A percentile compares a stretch with the other conserved stretches of the same genome.
Conservation (phyloP, 1,140 invertebrate species). For the Panulirus ornatus region DNA sequence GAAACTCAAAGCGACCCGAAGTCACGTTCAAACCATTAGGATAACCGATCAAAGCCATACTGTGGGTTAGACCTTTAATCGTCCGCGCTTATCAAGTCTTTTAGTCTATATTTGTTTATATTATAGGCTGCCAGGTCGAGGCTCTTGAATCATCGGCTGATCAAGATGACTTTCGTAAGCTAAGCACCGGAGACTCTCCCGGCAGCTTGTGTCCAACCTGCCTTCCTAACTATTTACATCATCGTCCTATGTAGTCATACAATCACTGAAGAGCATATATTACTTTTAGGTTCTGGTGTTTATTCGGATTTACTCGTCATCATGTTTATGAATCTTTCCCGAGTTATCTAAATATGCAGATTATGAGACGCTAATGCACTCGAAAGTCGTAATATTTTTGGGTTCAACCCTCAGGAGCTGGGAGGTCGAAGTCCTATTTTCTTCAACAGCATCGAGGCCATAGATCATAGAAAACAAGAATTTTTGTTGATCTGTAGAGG, state of each 20-base stretch:
- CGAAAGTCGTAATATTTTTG: too few relatives aligned
- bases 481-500: too few relatives aligned
- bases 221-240: too few relatives aligned
- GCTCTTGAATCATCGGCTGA: constrained; percentile 58
- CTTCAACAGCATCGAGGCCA: too few relatives aligned
- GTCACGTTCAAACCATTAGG: constrained; percentile 64
- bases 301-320: constrained; percentile 33
- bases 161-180: constrained; percentile 51
- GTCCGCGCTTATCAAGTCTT: constrained; percentile 14
- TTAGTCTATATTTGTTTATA: constrained; percentile 68
- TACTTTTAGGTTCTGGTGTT: constrained; percentile 3
- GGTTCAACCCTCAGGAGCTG: too few relatives aligned
- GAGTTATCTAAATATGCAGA: constrained; percentile 21
- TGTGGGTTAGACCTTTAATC: constrained; percentile 57
- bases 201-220: too few relatives aligned
- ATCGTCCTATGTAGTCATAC: not conserved
- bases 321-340: constrained; percentile 39
- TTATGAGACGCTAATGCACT: constrained; percentile 2
- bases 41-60: constrained; percentile 51
- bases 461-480: too few relatives aligned
- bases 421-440: too few relatives aligned
- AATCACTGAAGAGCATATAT: constrained; percentile 32
- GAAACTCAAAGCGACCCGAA: constrained; percentile 48
- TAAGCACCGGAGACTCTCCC: too few relatives aligned
- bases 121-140: constrained; percentile 55